Base-by-base conservation (phyloP, 92 coral and sea anemone genomes). In the Diadumene lineata region DNA sequence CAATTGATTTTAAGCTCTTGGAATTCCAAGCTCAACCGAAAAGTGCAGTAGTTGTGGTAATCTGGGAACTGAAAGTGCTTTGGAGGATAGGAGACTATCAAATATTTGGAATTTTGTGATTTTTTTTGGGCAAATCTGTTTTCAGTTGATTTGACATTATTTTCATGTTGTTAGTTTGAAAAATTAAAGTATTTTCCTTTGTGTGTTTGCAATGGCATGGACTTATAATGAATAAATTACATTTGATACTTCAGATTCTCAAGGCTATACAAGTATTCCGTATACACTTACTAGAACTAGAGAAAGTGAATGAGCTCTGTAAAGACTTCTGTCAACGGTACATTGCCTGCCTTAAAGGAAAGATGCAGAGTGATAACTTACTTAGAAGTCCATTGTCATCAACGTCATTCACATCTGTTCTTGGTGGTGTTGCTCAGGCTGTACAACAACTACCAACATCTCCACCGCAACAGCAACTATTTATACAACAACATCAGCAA, bases 321-420 rank as follows among this genome's bases (percentile, higher is more conserved):
- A 96, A 96, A 76, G 99, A 96, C 77, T 96, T 96, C 65, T 96
- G 99, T 70, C 99, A 96, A 72, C 71, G 99, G n/a, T 96, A 96
- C 74, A 96, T 96, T 81, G 97, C 97, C 43, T 96, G 99, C 78
- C 90, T 96, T 19, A 96, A 96, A 77, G 99, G 99, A 19, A 96
- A 96, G 58, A 84, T 96, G 92, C 99, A 96, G 80, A 96, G 97
- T 64, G 99, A 96, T 51, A 96, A 96, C 62, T 78, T 96, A 27
- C 89, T 96, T 0, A 83, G 96, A 18, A 92, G 97, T 66, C 96
- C 97, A 19, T 65, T 91, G 72, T 65, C 88, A 48, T 62, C 68
- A 51, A 68, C 89, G 15, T 56, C 88, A 1, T 87, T 77, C 69
- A 60, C 82, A 11, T 81, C 87, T 60, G 56, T 84, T 2, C 74